These are phyloP conservation scores for Penaeus chinensis DNA, from an alignment of 1,140 invertebrate species.

Conservation along the genomic window DNA sequence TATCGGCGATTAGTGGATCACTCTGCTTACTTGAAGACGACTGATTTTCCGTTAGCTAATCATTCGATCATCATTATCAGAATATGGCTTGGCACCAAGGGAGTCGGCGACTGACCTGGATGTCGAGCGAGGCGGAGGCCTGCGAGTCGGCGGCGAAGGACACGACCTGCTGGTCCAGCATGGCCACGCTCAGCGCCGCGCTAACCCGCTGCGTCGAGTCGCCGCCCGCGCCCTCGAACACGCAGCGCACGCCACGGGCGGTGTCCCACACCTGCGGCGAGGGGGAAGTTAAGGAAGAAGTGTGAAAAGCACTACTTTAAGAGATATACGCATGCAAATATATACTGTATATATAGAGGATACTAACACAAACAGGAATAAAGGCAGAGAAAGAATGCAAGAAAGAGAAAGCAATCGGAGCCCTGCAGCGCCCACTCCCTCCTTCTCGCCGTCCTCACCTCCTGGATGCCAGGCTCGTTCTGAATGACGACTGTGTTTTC, in stretches of 20 bases:
- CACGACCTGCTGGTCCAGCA: conserved; percentile 83
- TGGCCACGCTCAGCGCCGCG: conserved; percentile 81
- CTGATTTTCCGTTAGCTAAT: no score
- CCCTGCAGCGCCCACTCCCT: neutral
- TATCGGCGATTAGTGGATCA: no score
- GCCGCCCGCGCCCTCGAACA: conserved; percentile 81
- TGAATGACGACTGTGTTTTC: conserved; percentile 84
- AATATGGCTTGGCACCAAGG: no score
- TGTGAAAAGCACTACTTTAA: no score
- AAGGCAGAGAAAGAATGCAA: neutral
- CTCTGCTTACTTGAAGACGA: neutral
- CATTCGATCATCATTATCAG: no score
- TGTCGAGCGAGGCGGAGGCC: conserved; percentile 82
- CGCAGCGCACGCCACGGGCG: conserved; percentile 80
- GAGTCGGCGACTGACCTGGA: conserved; percentile 70
- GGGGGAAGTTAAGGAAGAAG: neutral
- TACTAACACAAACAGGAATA: neutral
- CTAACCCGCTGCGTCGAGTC: conserved; percentile 74
- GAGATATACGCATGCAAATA: no score
- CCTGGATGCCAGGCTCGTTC: conserved; percentile 76
- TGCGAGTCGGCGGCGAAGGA: conserved; percentile 84
- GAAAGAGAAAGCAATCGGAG: no score
- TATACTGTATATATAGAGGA: neutral
- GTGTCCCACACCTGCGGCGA: conserved; percentile 79
- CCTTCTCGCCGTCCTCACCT: conserved; percentile 42